These are phyloP conservation scores for Priocnemis perturbator DNA, from an alignment of 2,888 invertebrate genomes.

Conservation along the genomic window DNA sequence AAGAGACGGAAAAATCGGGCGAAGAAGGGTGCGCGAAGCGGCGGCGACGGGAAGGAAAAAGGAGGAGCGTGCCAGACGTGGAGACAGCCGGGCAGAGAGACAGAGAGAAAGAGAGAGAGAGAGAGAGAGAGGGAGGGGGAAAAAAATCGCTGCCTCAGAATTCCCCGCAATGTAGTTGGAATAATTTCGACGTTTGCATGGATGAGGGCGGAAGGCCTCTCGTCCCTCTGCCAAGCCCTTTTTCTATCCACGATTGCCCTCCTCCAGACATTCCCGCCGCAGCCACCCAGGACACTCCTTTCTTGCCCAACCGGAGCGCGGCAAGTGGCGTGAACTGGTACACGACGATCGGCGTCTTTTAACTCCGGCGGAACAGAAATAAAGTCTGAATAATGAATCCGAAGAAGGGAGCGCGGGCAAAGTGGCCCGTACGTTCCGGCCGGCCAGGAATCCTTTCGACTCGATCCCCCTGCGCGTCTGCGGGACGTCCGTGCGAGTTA, in stretches of 20 bases:
- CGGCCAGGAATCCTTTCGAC: constrained; percentile 40
- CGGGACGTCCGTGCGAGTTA: constrained; percentile 52
- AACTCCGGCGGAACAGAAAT: constrained; percentile 38
- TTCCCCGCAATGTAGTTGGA: constrained; percentile 47
- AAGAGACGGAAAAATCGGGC: too few species aligned
- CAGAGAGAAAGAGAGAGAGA: constrained; percentile 39
- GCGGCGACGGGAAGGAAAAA: neutral
- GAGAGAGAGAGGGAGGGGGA: neutral
- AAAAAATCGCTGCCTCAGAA: constrained; percentile 50
- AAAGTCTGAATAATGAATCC: constrained; percentile 56
- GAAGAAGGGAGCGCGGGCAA: constrained; percentile 12
- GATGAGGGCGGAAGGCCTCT: constrained; percentile 45
- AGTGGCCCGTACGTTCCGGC: constrained; percentile 37
- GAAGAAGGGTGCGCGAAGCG: too few species aligned
- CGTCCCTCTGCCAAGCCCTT: constrained; percentile 21
- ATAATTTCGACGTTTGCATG: constrained; percentile 65
- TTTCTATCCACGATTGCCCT: constrained; percentile 20
- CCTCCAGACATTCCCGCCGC: constrained; percentile 12
- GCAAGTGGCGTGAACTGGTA: constrained; percentile 24
- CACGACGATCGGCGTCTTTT: constrained; percentile 39
- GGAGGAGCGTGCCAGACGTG: neutral
- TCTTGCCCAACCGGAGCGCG: too few species aligned
- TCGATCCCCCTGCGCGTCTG: constrained; percentile 37
- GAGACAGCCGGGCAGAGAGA: neutral
- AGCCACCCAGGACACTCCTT: constrained; percentile 1